Evolutionary conservation across 2,113 vertebrate genomes (phyloP).

Genomic region (Dendropsophus ebraccatus): DNA sequence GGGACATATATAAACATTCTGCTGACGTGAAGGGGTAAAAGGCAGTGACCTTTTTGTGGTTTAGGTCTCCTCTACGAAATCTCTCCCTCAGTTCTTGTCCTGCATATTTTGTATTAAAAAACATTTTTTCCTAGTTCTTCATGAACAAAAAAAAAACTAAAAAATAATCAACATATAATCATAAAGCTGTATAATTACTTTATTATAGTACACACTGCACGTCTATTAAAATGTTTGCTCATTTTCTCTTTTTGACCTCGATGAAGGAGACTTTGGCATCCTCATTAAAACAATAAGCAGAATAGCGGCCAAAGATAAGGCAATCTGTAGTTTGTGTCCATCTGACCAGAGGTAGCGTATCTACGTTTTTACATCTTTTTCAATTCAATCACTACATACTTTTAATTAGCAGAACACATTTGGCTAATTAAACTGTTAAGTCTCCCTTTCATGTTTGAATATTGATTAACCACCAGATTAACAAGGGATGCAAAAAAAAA

Average conservation of each 20-base stretch:
- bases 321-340: conserved; percentile 29
- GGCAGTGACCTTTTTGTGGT: no score
- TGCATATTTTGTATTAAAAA: background rate
- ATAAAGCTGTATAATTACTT: conserved; percentile 2
- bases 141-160: background rate
- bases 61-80: no score
- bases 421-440: conserved; percentile 46
- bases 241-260: conserved; percentile 23
- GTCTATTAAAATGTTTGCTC: background rate
- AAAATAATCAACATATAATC: background rate
- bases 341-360: conserved; percentile 34
- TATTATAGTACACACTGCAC: background rate
- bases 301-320: background rate
- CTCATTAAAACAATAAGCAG: background rate
- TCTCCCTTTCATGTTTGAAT: conserved; percentile 44
- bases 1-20: no score
- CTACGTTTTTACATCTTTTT: conserved; percentile 43
- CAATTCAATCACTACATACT: conserved; percentile 32
- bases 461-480: no score
- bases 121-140: background rate
- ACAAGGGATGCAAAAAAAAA: background rate
- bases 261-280: conserved; percentile 25
- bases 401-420: conserved; percentile 49
- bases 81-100: background rate
- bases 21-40: no score